Conservation (phyloP, 2,888 invertebrate species). For the Philopedon plagiatum region DNA sequence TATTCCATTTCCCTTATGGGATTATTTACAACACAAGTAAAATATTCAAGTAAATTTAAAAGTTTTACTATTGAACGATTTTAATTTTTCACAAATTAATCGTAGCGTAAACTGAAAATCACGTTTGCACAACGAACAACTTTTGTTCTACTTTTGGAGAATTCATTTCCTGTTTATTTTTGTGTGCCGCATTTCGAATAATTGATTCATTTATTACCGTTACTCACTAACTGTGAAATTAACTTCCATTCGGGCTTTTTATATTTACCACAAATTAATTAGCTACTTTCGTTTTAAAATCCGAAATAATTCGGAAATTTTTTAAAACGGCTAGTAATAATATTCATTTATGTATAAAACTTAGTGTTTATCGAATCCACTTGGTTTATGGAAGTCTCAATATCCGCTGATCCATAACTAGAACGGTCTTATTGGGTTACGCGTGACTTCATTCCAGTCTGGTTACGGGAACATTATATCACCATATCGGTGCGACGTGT, state of each 20-base stretch:
- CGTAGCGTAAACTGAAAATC: conserved; percentile 19
- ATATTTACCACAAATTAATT: conserved; percentile 59
- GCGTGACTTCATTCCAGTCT: conserved; percentile 63
- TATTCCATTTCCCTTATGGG: too few relatives aligned
- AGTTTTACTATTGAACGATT: background rate
- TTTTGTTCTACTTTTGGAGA: conserved; percentile 37
- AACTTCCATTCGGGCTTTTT: conserved; percentile 59
- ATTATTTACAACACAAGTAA: too few relatives aligned
- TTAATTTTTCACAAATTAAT: conserved; percentile 21
- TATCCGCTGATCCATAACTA: conserved; percentile 15
- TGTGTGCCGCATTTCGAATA: conserved; percentile 55
- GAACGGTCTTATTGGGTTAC: conserved; percentile 55
- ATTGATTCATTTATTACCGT: conserved; percentile 63
- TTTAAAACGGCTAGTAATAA: background rate
- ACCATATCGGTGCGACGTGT: conserved; percentile 66
- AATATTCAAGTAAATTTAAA: too few relatives aligned
- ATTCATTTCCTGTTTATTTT: conserved; percentile 49
- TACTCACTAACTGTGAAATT: conserved; percentile 63
- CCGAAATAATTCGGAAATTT: background rate
- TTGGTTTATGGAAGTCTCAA: conserved; percentile 3
- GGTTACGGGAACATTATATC: conserved; percentile 67
- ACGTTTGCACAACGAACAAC: conserved; percentile 26
- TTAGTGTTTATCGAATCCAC: too few relatives aligned
- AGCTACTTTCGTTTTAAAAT: background rate
- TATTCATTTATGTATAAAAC: too few relatives aligned